Percentiles rank a stretch among this genome's conserved stretches.
These are phyloP conservation scores for Callyntrura sp. DNA, from an alignment of 2,888 invertebrate genomes.

Conservation along the genomic window DNA sequence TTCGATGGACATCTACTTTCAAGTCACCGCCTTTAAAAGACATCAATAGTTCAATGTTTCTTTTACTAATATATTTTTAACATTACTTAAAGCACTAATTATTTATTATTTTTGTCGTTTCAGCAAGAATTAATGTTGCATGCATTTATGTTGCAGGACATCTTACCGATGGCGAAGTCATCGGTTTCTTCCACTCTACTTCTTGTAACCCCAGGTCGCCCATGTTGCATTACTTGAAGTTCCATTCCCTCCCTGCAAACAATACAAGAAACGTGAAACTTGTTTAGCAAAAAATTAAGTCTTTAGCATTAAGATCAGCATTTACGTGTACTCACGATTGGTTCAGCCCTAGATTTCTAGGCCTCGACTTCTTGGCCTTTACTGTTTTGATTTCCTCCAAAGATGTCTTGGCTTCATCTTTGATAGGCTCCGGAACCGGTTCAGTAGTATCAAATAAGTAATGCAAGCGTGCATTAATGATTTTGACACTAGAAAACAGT, in stretches of 20 bases:
- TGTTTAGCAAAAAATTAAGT: too few relatives aligned
- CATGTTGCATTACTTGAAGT: conserved; percentile 89
- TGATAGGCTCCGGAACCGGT: conserved; percentile 88
- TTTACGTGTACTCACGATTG: conserved; percentile 69
- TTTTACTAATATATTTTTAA: background rate
- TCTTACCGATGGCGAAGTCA: conserved; percentile 69
- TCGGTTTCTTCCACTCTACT: conserved; percentile 75
- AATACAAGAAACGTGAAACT: too few relatives aligned
- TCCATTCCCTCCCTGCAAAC: conserved; percentile 91
- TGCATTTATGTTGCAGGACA: background rate
- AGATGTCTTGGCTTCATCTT: conserved; percentile 73
- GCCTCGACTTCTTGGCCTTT: conserved; percentile 76
- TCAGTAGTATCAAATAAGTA: conserved; percentile 98
- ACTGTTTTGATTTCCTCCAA: conserved; percentile 75
- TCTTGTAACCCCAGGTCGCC: conserved; percentile 80
- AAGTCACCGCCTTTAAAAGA: conserved; percentile 88
- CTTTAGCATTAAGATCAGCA: too few relatives aligned
- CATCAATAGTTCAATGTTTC: conserved; percentile 29
- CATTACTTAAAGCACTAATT: background rate
- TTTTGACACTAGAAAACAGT: conserved; percentile 93
- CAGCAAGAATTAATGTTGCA: too few relatives aligned
- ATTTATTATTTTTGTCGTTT: background rate
- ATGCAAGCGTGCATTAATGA: conserved; percentile 95
- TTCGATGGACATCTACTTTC: conserved; percentile 97
- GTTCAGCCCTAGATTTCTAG: conserved; percentile 76